Base-by-base conservation (phyloP, 2,888 invertebrate genomes). In the Chesias legatella region DNA sequence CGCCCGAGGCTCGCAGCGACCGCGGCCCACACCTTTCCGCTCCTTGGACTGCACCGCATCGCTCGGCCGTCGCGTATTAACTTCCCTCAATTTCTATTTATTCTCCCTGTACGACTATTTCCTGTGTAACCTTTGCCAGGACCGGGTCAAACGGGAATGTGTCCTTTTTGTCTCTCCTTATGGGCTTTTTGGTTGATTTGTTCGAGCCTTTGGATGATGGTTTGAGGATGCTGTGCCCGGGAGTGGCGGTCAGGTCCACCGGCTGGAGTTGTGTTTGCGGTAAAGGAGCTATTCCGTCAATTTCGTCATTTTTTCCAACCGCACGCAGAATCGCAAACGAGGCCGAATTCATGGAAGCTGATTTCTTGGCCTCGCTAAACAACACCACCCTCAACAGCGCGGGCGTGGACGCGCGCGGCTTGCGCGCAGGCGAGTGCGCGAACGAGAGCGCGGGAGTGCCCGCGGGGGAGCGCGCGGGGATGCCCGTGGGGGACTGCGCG, bases 271-370 rank as follows among this genome's bases (percentile, higher is more conserved):
- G 69, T 1, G 75, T 67, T 57, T 56, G 63, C 68, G 68, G 71
- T 22, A 76, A 45, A 0, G 63, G 67, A 1, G 63, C 59, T 4
- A 78, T 52, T 1, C 76, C 76, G 0, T 77, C 79, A 6, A 53
- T 67, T 1, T 81, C 82, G 1, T 73, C 52, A 25, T 62, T 66
- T 51, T 74, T 81, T 33, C 75, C 63, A 20, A 83, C 48, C 4
- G 71, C 85, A 1, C 83, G 79, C 11, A 86, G 54, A 71, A 85
- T 85, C 1, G 84, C 85, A 24, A 73, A 76, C 1, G 83, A 81
- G 0, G 80, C 63, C 0, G 66, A 60, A 7, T 56, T 73, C 84
- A 73, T 82, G 1, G 63, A 61, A 17, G 73, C 71, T 0, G 80
- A 79, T 30, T 82, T 88, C 42, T 77, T 73, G 0, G 85, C 80